Conservation (phyloP, 2,113 vertebrate genomes). For the Hippocampus barbouri region DNA sequence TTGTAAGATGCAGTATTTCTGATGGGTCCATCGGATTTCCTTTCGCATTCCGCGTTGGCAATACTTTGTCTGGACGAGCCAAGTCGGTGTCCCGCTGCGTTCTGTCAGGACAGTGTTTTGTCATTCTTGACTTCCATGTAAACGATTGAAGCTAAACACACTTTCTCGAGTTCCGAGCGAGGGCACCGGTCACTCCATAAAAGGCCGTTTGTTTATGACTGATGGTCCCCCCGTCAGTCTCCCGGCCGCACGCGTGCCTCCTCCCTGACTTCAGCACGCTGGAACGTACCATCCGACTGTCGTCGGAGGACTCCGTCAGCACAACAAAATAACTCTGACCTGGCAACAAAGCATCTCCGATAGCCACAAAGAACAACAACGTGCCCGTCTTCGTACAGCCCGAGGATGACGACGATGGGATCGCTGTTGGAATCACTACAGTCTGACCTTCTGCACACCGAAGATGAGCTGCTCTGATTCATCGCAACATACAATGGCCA, state of each 20-base stretch:
- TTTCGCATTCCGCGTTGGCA: neutral
- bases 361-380: slow-evolving; percentile 12
- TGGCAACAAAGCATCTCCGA: slow-evolving; percentile 7
- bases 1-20: neutral
- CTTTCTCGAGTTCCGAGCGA: slow-evolving; percentile 42
- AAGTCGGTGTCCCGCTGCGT: slow-evolving; percentile 32
- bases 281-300: slow-evolving; percentile 22
- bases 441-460: slow-evolving; percentile 34
- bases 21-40: neutral
- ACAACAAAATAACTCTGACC: slow-evolving; percentile 11
- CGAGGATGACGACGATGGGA: slow-evolving; percentile 22
- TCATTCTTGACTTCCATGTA: slow-evolving; percentile 48
- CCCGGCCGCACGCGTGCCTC: slow-evolving; percentile 20
- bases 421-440: slow-evolving; percentile 14
- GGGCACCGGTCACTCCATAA: slow-evolving; percentile 64
- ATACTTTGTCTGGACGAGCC: neutral
- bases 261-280: slow-evolving; percentile 43
- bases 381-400: slow-evolving; percentile 8
- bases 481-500: slow-evolving; percentile 12
- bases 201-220: slow-evolving; percentile 53
- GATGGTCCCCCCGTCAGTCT: slow-evolving; percentile 36
- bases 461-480: slow-evolving; percentile 43
- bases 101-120: slow-evolving; percentile 39
- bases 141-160: slow-evolving; percentile 69
- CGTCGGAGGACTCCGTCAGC: neutral